Base-by-base conservation (phyloP, 2,888 invertebrate species). In the Ganaspis brasiliensis region DNA sequence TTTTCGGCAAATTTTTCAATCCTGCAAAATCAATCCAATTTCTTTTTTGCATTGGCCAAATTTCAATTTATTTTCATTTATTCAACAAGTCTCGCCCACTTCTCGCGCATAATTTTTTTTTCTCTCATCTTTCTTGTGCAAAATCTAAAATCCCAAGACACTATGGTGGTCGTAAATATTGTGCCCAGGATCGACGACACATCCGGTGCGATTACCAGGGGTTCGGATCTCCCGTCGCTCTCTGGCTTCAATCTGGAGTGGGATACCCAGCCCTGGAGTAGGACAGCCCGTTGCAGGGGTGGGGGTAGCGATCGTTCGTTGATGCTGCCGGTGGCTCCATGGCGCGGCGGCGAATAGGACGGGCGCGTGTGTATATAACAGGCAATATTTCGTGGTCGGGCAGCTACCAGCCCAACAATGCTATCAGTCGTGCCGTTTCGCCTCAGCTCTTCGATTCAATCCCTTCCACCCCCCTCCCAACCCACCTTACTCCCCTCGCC, bases 161-260 rank as follows among this genome's bases (percentile, higher is more conserved):
- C 31, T 21, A 26, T 72, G 26, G 24, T 80, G 79, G 72, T 84
- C 84, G 86, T 85, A 87, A 87, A 88, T 87, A 85, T 85, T 82
- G 83, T 75, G 78, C 73, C 77, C 80, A 80, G 82, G 83, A 86
- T 86, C 85, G 85, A 82, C 82, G 86, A 82, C 85, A 83, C 85
- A 86, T 88, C 88, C 88, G 85, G 84, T 79, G 81, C 85, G 88
- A 86, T 85, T 87, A 89, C 82, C 85, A 87, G 88, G 89, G 88
- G 87, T 88, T 89, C 6, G 86, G 87, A 84, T 79, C 74, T 79
- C 75, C 81, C 72, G 73, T 73, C 40, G 73, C 78, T 77, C 72
- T 76, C 78, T 79, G 76, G 76, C 67, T 74, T 72, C 72, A 59
- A 59, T 16, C 16, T 16, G 16, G 59, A 31, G 76, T 31, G 63